Evolutionary conservation across 2,113 vertebrate genomes (phyloP).

Genomic region (Mastomys coucha): DNA sequence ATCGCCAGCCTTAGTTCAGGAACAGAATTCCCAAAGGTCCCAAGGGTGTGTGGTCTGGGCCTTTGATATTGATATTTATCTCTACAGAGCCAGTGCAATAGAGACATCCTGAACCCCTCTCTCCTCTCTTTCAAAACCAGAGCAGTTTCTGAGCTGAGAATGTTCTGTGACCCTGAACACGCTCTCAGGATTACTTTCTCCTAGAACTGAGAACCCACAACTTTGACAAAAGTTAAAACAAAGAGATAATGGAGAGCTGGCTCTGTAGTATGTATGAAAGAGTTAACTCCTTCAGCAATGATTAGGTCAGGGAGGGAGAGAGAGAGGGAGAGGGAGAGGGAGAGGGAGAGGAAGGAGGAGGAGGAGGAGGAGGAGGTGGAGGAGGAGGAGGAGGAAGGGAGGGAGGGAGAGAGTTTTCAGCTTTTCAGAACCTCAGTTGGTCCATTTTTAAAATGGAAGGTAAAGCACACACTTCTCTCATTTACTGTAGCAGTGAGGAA

Average conservation of each 20-base stretch:
- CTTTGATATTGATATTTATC: neutral
- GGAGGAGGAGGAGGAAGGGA: too few relatives aligned
- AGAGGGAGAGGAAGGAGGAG: too few relatives aligned
- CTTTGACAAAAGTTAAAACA: neutral
- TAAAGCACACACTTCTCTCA: neutral
- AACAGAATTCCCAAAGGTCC: neutral
- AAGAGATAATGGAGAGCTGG: neutral
- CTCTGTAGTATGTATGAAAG: neutral
- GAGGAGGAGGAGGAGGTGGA: rapidly evolving
- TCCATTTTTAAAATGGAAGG: neutral
- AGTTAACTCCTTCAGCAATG: neutral
- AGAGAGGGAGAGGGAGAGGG: too few relatives aligned
- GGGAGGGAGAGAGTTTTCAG: neutral
- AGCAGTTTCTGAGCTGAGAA: neutral
- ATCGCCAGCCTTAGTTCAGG: neutral
- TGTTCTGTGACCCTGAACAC: neutral
- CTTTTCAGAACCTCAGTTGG: neutral
- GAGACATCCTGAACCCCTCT: neutral
- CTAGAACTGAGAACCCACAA: neutral
- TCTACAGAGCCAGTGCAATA: neutral
- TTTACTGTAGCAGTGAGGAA: neutral
- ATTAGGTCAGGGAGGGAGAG: neutral
- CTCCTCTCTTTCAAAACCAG: neutral
- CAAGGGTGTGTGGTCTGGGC: neutral
- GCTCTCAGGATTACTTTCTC: neutral